Base-by-base conservation (phyloP, 1,140 invertebrate species). In the Euwallacea similis region DNA sequence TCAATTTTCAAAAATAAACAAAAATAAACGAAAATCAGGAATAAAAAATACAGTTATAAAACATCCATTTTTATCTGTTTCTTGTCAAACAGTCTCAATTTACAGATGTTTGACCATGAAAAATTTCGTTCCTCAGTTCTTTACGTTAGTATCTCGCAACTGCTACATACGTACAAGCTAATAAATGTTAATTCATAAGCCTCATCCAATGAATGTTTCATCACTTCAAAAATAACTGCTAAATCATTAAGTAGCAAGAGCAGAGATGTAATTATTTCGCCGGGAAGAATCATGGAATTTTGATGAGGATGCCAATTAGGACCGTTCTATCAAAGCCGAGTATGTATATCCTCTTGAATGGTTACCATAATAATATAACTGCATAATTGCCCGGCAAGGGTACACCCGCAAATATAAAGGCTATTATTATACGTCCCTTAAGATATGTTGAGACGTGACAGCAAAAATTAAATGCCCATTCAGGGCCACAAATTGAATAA, bases 301-400 rank as follows among this genome's bases (percentile, higher is more conserved):
- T 69, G 55, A 59, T 59, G 55, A 62, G 56, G 46, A 16, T 11
- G 15, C 56, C 66, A 69, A 69, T 69, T 69, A 69, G 58, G 43
- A 43, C 13, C 41, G 58, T 10, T 13, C 43, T 47, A 64, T 64
- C 47, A 47, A 69, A 46, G 21, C 58, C 11, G 13, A 33, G 16
- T 60, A 61, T 53, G 43, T 46, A 54, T 55, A 66, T 54, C 44
- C 44, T 53, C 66, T 61, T 61, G 66, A 69, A 62, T 60, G 59
- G 66, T 15, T 53, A 60, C 15, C 56, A 58, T 69, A 69, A 69
- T 61, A 69, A 69, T 69, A 69, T 62, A 53, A 61, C 56, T 69
- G 44, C 58, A 61, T 69, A 62, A 61, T 61, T 61, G 66, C 54
- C 61, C 43, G 8, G 59, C 16, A 11, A 61, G 46, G 66, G 66